Percentiles rank a stretch among this genome's conserved stretches.
These are phyloP conservation scores for Thomomys bottae DNA, from an alignment of 2,113 vertebrate species.

Conservation along the genomic window DNA sequence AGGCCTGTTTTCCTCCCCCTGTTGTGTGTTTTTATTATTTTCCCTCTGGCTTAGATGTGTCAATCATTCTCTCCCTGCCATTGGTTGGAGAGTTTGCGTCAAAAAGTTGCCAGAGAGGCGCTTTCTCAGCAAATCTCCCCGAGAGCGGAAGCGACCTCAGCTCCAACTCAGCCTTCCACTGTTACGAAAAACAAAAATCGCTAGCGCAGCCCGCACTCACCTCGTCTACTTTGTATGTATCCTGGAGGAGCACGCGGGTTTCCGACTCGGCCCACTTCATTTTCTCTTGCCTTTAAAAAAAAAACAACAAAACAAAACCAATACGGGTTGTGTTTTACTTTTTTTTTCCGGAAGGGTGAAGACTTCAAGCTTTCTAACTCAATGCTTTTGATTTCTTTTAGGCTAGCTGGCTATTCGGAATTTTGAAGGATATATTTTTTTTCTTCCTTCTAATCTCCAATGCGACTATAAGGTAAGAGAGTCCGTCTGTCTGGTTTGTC, in stretches of 20 bases:
- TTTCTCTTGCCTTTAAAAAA: conserved; percentile 34
- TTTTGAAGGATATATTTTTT: conserved; percentile 79
- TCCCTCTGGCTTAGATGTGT: conserved; percentile 92
- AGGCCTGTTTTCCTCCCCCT: conserved; percentile 89
- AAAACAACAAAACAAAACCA: too few species aligned
- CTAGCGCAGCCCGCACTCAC: conserved; percentile 78
- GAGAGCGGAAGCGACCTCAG: conserved; percentile 93
- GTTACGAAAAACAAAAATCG: conserved; percentile 86
- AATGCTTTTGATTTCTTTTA: conserved; percentile 85
- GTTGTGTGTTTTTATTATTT: conserved; percentile 91
- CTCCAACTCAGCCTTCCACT: conserved; percentile 86
- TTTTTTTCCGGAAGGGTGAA: conserved; percentile 74
- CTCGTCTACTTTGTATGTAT: conserved; percentile 84
- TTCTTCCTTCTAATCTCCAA: conserved; percentile 68
- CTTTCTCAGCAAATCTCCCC: conserved; percentile 94
- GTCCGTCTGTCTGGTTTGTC: conserved; percentile 22
- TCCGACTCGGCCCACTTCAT: conserved; percentile 65
- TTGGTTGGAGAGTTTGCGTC: conserved; percentile 98
- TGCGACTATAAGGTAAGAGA: conserved; percentile 85
- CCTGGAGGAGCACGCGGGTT: conserved; percentile 69
- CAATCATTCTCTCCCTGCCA: conserved; percentile 94
- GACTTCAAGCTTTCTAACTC: conserved; percentile 83
- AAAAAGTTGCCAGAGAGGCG: conserved; percentile 98
- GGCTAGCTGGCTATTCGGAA: conserved; percentile 78
- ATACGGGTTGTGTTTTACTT: conserved; percentile 61